Conservation (phyloP, 2,888 invertebrate species). For the Thecophora atra region DNA sequence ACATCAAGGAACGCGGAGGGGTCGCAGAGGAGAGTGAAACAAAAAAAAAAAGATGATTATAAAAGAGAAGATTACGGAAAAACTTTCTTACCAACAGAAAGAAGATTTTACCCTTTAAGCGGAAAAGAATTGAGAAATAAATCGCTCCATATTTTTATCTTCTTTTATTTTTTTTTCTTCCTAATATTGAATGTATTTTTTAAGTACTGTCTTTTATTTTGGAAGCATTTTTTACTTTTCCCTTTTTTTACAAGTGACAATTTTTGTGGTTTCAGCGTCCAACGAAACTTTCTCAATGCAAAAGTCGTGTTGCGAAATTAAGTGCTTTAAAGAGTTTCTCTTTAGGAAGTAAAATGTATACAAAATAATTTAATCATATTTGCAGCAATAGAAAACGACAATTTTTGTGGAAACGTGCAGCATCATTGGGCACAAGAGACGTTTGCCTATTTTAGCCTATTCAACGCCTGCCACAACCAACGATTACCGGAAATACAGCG, state of each 20-base stretch:
- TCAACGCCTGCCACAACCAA: too few species aligned
- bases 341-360: too few species aligned
- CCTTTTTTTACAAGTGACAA: neutral
- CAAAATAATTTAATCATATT: too few species aligned
- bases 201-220: too few species aligned
- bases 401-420: too few species aligned
- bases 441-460: too few species aligned
- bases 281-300: slow-evolving; percentile 23
- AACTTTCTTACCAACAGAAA: slow-evolving; percentile 2
- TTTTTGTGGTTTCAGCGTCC: neutral
- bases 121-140: neutral
- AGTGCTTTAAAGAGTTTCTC: neutral
- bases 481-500: too few species aligned
- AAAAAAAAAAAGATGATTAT: too few species aligned
- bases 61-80: neutral
- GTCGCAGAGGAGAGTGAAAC: neutral
- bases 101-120: neutral
- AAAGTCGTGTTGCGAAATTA: slow-evolving; percentile 32
- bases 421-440: too few species aligned
- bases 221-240: neutral
- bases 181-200: too few species aligned
- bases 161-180: neutral
- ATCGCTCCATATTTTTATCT: neutral
- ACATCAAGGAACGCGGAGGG: neutral
- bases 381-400: too few species aligned